These are phyloP conservation scores for Drosophila repleta DNA, from an alignment of 1,140 invertebrate genomes.

Conservation along the genomic window DNA sequence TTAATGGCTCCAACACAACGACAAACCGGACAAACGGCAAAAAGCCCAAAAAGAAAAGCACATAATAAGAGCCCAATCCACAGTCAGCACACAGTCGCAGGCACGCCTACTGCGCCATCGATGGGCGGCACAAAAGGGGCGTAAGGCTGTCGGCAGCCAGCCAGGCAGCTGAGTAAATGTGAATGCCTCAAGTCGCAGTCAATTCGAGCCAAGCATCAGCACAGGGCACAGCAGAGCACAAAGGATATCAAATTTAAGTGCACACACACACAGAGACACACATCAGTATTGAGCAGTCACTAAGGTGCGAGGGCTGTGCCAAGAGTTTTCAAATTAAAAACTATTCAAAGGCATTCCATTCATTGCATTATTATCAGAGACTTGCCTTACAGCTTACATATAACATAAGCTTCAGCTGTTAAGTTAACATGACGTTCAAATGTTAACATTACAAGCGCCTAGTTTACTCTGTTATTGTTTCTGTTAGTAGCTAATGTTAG, in stretches of 20 bases:
- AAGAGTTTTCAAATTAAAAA: slow-evolving; percentile 4
- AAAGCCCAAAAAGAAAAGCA: slow-evolving; percentile 35
- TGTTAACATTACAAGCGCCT: too few species aligned
- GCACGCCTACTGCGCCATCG: slow-evolving; percentile 33
- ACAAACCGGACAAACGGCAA: slow-evolving; percentile 61
- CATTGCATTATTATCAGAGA: too few species aligned
- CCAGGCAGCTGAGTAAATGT: slow-evolving; percentile 23
- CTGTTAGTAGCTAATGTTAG: too few species aligned
- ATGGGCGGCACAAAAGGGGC: neutral
- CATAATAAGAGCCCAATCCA: slow-evolving; percentile 54
- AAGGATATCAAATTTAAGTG: slow-evolving; percentile 81
- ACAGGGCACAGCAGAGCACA: slow-evolving; percentile 48
- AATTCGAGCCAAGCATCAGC: slow-evolving; percentile 41
- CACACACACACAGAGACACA: slow-evolving; percentile 45
- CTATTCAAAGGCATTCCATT: neutral
- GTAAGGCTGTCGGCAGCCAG: neutral
- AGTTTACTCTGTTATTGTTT: too few species aligned
- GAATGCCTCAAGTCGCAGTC: slow-evolving; percentile 60
- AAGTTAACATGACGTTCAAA: too few species aligned
- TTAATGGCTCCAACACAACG: slow-evolving; percentile 63
- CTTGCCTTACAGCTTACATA: neutral
- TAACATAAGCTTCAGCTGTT: too few species aligned
- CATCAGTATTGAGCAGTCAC: slow-evolving; percentile 15
- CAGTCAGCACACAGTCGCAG: slow-evolving; percentile 21
- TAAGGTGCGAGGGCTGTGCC: slow-evolving; percentile 4